Conservation (phyloP, 2,797 vertebrate genomes). For the Buceros bicornis region DNA sequence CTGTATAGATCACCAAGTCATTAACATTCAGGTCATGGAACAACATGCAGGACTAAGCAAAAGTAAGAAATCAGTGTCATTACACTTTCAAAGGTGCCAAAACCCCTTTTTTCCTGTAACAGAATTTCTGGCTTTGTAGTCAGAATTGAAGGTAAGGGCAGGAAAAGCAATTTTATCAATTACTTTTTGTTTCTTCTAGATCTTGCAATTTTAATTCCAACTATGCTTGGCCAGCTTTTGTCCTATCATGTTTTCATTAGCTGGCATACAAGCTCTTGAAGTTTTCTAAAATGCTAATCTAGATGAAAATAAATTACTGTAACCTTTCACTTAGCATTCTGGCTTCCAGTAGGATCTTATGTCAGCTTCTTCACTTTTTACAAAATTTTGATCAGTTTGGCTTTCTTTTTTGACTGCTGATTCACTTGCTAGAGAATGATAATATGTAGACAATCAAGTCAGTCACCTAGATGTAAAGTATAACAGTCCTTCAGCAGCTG, state of each 20-base stretch:
- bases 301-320: not conserved
- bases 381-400: not conserved
- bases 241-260: not conserved
- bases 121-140: not conserved
- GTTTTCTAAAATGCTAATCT: not conserved
- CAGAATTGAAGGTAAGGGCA: not conserved
- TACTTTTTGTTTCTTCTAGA: not conserved
- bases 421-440: not conserved
- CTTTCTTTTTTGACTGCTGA: not conserved
- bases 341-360: not conserved
- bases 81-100: not conserved
- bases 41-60: not conserved
- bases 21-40: not conserved
- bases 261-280: not conserved
- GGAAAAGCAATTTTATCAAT: not conserved
- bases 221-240: not conserved
- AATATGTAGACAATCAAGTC: not conserved
- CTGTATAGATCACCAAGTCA: not conserved
- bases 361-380: not conserved
- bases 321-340: slow-evolving; percentile 3
- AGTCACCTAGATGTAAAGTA: not conserved
- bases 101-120: not conserved
- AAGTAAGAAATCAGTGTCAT: not conserved
- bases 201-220: not conserved
- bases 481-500: not conserved